Base-by-base conservation (phyloP, 2,113 vertebrate species). In the Stegostoma tigrinum region DNA sequence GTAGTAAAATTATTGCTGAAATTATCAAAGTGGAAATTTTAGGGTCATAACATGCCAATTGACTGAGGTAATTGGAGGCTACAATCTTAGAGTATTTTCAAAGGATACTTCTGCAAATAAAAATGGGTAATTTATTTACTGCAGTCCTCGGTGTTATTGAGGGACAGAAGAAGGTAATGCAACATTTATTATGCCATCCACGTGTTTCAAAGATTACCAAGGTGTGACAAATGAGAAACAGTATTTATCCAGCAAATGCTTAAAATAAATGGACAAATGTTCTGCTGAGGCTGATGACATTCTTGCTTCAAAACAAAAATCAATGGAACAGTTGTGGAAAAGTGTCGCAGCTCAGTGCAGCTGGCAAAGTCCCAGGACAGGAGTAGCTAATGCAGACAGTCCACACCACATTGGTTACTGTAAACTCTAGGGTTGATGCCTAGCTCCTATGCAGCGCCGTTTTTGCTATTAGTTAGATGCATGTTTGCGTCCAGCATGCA, bases 201-300 rank as follows among this genome's bases (percentile, higher is more conserved):
- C 15, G 0, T 15, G 10, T 72, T 72, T 72, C 27, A 95, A 72
- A 52, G 94, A 95, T 95, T 95, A 72, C 34, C 68, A 52, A 72
- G 17, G 94, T 30, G 94, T 95, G 94, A 95, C 68, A 95, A 95
- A 95, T 66, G 30, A n/a, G 61, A 66, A 66, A 23, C 55, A 23
- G 34, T 93, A 93, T 75, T 72, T 75, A 95, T 72, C 75, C 23
- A 45, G 45, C 94, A 70, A 95, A 72, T 48, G 94, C 52, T 52
- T 48, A 72, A 95, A 14, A 1, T 3, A 95, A 75, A 52, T 75
- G 94, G 75, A 72, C 45, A 45, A 95, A 75, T 95, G 94, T 48
- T 52, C 42, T 52, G 68, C 30, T 52, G 12, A 72, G 24, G 42
- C 42, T 72, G 24, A 30, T 95, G 94, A 7, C 24, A 52, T 72